Evolutionary conservation across 2,113 vertebrate genomes (phyloP).

Genomic region (Grammomys dolichurus): DNA sequence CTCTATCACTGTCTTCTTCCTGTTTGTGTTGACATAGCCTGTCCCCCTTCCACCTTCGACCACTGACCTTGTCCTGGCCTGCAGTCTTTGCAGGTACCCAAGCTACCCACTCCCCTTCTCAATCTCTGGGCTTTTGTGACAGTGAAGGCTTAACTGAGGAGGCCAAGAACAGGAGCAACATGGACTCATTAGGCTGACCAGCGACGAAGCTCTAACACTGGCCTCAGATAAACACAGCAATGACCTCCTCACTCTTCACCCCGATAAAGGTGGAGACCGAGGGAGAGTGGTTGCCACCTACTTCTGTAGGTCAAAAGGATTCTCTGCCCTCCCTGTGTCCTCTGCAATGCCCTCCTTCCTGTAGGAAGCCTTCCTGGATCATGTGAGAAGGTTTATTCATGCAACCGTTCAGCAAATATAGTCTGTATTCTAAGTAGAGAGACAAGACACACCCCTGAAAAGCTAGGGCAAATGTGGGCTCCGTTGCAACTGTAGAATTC

Average conservation of each 20-base stretch:
- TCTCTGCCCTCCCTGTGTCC: neutral
- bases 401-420: neutral
- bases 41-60: neutral
- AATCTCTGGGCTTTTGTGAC: neutral
- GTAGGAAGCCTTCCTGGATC: constrained; percentile 42
- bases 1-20: constrained; percentile 14
- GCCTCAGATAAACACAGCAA: neutral
- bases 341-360: neutral
- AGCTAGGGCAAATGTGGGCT: neutral
- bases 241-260: neutral
- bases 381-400: constrained; percentile 24
- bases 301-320: neutral
- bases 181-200: neutral
- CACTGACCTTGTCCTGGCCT: neutral
- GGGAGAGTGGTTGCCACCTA: neutral
- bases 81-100: neutral
- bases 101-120: neutral
- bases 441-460: neutral
- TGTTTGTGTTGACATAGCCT: neutral
- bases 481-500: neutral
- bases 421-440: neutral
- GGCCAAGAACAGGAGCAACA: neutral
- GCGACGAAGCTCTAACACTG: neutral
- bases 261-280: neutral
- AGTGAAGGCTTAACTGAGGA: neutral